Base-by-base conservation (phyloP, 1,140 invertebrate genomes). In the Dolichoris vasculosae region DNA sequence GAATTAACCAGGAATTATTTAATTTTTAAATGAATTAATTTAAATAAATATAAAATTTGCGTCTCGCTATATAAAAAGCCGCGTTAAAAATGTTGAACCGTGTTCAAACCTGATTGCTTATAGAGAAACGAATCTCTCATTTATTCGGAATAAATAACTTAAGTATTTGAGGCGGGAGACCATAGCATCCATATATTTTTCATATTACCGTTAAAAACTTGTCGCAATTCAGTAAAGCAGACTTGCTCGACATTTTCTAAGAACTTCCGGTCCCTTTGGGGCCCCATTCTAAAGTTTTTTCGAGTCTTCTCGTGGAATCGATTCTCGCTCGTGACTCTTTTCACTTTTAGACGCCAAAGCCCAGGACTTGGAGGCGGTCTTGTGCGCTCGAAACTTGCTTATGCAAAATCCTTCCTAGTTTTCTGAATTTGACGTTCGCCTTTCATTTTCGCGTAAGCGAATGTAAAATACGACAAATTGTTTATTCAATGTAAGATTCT, bases 121-220 rank as follows among this genome's bases (percentile, higher is more conserved):
- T 51, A 51, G 2, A 8, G 48, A 59, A 59, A 26, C 26, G 20
- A 59, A 59, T 26, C 9, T 26, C 23, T 26, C 26, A 59, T 59
- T 59, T 59, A 9, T 59, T 32, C 35, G 30, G 4, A 2, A 43
- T 43, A 73, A 73, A n/a, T 43, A 73, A 43, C 1, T 73, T 73
- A 51, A 76, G 46, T 76, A 51, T 30, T 76, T 76, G n/a, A 43
- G 7, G 51, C 0, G 63, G 0, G 32, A 40, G 11, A 63, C 1
- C n/a, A 40, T 26, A 20, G 64, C 11, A 32, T 51, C 30, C 43
- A 51, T 81, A 81, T 40, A 73, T 63, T 73, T n/a, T 85, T 79
- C 51, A 26, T 43, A 75, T 85, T 80, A 80, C 26, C 17, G 48
- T 67, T 69, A 38, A 84, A 71, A 84, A 84, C n/a, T 79, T 79